A percentile compares a stretch with the other conserved stretches of the same genome.
Conservation (phyloP, 2,888 invertebrate genomes). For the Schrankia costaestrigalis region DNA sequence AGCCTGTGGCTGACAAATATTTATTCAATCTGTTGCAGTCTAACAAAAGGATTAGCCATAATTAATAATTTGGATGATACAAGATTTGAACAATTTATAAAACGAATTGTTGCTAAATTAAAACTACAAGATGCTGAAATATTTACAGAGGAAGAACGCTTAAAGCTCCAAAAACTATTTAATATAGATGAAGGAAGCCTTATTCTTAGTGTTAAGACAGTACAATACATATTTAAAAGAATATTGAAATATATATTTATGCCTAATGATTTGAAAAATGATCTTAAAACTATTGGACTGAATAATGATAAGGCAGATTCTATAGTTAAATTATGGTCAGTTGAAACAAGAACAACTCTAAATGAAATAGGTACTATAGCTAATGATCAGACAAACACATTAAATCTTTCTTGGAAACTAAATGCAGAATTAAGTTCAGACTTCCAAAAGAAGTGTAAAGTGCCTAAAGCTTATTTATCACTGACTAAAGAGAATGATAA, state of each 20-base stretch:
- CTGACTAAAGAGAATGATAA: conserved; percentile 38
- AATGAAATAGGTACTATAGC: conserved; percentile 48
- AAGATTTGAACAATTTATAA: conserved; percentile 67
- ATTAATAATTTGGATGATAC: conserved; percentile 59
- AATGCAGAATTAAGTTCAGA: conserved; percentile 72
- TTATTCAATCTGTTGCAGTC: conserved; percentile 40
- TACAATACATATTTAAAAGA: conserved; percentile 60
- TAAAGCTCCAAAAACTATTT: conserved; percentile 64
- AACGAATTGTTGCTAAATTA: conserved; percentile 58
- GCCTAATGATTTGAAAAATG: conserved; percentile 61
- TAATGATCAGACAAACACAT: conserved; percentile 36
- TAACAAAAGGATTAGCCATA: conserved; percentile 54
- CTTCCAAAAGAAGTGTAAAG: conserved; percentile 60
- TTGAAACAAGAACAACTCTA: conserved; percentile 58
- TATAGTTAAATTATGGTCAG: conserved; percentile 66
- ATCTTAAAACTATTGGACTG: conserved; percentile 55
- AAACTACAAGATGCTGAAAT: conserved; percentile 57
- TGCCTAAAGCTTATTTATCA: conserved; percentile 63
- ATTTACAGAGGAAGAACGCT: conserved; percentile 61
- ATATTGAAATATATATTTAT: conserved; percentile 66
- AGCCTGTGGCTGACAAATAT: not conserved
- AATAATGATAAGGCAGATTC: conserved; percentile 56
- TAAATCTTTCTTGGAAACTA: conserved; percentile 61
- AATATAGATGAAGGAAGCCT: conserved; percentile 53
- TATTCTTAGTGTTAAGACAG: conserved; percentile 55